These are phyloP conservation scores for Pomacea canaliculata DNA, from an alignment of 2,888 invertebrate species.

Conservation along the genomic window DNA sequence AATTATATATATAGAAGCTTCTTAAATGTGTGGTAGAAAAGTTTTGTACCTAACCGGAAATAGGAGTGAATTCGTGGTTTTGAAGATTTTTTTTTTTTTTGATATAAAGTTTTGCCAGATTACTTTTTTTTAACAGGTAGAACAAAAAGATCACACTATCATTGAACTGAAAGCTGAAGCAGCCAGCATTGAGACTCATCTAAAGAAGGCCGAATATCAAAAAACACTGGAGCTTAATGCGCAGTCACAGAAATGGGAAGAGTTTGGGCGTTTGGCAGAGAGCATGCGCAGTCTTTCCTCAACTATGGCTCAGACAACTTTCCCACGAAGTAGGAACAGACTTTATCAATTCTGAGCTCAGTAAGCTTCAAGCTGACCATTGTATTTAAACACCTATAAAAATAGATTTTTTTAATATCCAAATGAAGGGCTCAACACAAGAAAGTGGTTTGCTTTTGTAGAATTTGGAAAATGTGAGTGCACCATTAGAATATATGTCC, in stretches of 20 bases:
- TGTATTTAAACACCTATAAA: too few relatives aligned
- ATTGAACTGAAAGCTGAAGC: slow-evolving; percentile 44
- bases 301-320: slow-evolving; percentile 47
- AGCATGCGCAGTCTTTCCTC: slow-evolving; percentile 65
- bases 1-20: too few relatives aligned
- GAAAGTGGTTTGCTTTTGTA: too few relatives aligned
- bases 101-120: neutral
- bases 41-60: too few relatives aligned
- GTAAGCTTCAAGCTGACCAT: neutral
- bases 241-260: slow-evolving; percentile 68
- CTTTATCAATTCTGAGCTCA: neutral
- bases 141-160: slow-evolving; percentile 54
- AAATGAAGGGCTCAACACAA: too few relatives aligned
- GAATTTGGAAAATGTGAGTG: too few relatives aligned
- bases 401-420: too few relatives aligned
- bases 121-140: slow-evolving; percentile 35
- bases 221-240: slow-evolving; percentile 54
- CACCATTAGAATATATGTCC: too few relatives aligned
- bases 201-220: slow-evolving; percentile 49
- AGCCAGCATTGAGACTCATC: slow-evolving; percentile 38
- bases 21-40: too few relatives aligned
- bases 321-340: slow-evolving; percentile 5
- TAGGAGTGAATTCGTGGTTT: too few relatives aligned
- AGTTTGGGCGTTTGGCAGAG: slow-evolving; percentile 67
- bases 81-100: too few relatives aligned